A percentile compares a stretch with the other conserved stretches of the same genome.
phyloP scores from a whole-genome alignment of 2,113 vertebrate genomes.

The Trachemys scripta region DNA sequence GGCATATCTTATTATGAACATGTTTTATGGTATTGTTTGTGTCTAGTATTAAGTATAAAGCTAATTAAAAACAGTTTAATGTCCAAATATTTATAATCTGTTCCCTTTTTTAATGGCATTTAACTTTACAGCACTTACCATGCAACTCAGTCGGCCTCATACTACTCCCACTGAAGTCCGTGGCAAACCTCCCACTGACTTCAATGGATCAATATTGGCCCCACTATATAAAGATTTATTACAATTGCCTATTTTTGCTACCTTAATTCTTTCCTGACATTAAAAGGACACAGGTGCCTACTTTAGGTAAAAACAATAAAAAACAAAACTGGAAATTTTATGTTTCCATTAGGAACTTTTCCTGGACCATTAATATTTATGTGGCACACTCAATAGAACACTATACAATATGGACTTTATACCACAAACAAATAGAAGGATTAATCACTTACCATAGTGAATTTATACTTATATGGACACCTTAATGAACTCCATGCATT shows the following conservation, averaged over 20 bases:
- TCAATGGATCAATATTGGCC: background rate
- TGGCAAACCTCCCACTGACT: background rate
- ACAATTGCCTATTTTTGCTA: constrained; percentile 24
- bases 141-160: constrained; percentile 20
- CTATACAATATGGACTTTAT: background rate
- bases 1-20: background rate
- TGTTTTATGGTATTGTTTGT: background rate
- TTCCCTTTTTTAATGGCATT: constrained; percentile 37
- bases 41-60: constrained; percentile 24
- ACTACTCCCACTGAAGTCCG: constrained; percentile 20
- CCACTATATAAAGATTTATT: background rate
- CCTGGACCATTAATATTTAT: constrained; percentile 20
- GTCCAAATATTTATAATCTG: constrained; percentile 9
- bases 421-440: constrained; percentile 19
- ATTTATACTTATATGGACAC: constrained; percentile 26
- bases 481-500: constrained; percentile 49
- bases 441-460: constrained; percentile 22
- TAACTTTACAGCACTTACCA: constrained; percentile 35
- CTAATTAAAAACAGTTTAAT: background rate
- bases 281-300: background rate
- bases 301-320: background rate
- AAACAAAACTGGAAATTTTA: background rate
- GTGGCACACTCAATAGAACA: background rate
- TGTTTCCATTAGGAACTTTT: background rate
- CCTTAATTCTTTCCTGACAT: background rate